Percentiles rank a stretch among this genome's conserved stretches.
Evolutionary conservation across 2,888 invertebrate genomes (phyloP).

Genomic region (Hirtodrosophila duncani): DNA sequence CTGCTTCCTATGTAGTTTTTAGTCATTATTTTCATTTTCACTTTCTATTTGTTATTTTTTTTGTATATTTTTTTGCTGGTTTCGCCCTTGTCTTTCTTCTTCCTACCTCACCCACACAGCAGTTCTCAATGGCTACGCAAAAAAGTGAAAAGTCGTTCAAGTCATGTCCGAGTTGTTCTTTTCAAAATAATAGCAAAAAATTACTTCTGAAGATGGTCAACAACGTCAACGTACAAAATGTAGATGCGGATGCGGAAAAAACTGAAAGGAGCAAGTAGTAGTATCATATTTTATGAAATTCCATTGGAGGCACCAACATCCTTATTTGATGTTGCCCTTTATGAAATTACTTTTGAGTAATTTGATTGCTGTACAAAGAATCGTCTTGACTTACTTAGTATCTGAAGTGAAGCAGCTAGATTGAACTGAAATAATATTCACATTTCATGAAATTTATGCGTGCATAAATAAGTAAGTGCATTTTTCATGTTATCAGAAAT

Average conservation of each 20-base stretch:
- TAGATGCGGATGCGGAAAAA: neutral
- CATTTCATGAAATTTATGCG: no score
- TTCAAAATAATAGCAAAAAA: slow-evolving; percentile 37
- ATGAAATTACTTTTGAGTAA: slow-evolving; percentile 27
- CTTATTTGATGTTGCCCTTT: slow-evolving; percentile 18
- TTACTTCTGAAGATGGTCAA: slow-evolving; percentile 14
- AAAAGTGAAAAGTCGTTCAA: slow-evolving; percentile 2
- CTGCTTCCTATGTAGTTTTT: slow-evolving; percentile 44
- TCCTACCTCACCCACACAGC: no score
- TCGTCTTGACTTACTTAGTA: neutral
- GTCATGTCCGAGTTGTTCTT: no score
- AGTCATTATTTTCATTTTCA: slow-evolving; percentile 44
- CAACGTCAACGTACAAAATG: neutral
- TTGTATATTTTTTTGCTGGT: slow-evolving; percentile 2
- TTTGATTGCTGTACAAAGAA: slow-evolving; percentile 32
- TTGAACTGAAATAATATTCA: no score
- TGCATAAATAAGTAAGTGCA: no score
- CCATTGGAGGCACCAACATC: slow-evolving; percentile 13
- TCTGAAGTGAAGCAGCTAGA: neutral
- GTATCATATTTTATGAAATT: slow-evolving; percentile 35
- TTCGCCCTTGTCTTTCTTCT: neutral
- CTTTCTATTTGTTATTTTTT: no score
- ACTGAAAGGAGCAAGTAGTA: slow-evolving; percentile 5
- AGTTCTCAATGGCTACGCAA: slow-evolving; percentile 1
- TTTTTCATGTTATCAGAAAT: no score